phyloP scores from a whole-genome alignment of 2,113 vertebrate genomes.

The Rallus limicola region DNA sequence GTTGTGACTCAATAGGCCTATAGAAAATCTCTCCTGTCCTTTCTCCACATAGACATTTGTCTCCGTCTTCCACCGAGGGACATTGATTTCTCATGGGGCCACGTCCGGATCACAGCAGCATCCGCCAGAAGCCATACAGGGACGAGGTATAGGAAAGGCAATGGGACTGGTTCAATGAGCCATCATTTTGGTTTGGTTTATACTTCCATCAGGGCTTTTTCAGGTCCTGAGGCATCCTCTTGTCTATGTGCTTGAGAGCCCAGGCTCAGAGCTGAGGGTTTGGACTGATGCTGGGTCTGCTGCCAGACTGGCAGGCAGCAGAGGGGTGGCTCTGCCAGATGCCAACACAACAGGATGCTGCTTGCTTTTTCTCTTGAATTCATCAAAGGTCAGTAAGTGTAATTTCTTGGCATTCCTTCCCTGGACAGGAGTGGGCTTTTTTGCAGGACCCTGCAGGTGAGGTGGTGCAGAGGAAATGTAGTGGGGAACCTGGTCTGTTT shows the following conservation, averaged over 20 bases:
- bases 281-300: not conserved
- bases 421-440: not conserved
- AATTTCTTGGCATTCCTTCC: not conserved
- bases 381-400: not conserved
- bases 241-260: not conserved
- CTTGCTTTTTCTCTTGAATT: not conserved
- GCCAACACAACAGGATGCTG: accelerated
- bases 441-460: not conserved
- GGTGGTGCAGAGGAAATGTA: not conserved
- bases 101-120: not conserved
- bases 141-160: not conserved
- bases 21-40: not conserved
- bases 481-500: not conserved
- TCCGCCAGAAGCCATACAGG: not conserved
- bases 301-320: accelerated
- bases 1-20: not conserved
- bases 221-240: not conserved
- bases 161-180: not conserved
- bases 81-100: not conserved
- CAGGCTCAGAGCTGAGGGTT: not conserved
- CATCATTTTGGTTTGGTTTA: not conserved
- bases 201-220: not conserved
- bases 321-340: not conserved
- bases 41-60: not conserved
- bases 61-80: not conserved